These are phyloP conservation scores for Copsychus sechellarum DNA, from an alignment of 2,113 vertebrate genomes.

Conservation along the genomic window DNA sequence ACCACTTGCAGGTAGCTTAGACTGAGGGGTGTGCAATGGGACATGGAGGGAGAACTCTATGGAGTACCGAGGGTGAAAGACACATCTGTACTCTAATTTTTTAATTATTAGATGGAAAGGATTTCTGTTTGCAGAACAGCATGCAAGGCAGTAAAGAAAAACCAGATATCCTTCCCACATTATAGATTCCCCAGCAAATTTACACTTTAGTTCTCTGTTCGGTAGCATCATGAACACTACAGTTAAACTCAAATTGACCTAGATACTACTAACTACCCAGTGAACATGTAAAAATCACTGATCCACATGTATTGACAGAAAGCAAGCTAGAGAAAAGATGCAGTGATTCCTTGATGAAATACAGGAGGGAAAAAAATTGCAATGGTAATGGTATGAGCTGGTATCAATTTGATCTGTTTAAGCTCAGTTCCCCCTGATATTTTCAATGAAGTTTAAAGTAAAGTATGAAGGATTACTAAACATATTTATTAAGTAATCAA, in stretches of 20 bases:
- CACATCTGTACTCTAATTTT: not conserved
- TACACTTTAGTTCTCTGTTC: not conserved
- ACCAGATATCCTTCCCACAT: not conserved
- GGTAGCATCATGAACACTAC: not conserved
- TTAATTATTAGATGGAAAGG: not conserved
- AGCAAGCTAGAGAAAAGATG: not conserved
- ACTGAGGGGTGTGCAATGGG: not conserved
- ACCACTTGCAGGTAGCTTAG: not conserved
- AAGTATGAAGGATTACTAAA: not conserved
- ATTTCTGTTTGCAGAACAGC: not conserved
- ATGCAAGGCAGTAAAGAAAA: not conserved
- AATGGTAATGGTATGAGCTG: not conserved
- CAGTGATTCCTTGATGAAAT: not conserved
- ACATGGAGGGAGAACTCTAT: not conserved
- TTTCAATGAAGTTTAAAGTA: not conserved
- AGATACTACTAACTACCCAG: not conserved
- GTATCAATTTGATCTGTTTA: not conserved
- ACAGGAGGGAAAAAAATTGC: not conserved
- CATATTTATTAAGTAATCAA: not conserved
- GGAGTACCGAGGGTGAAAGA: not conserved
- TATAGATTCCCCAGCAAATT: not conserved
- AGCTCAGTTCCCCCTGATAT: not conserved
- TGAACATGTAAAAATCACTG: not conserved
- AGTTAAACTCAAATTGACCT: not conserved
- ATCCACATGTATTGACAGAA: not conserved